phyloP scores from a whole-genome alignment of 2,797 vertebrate species.

The Mus minutoides region DNA sequence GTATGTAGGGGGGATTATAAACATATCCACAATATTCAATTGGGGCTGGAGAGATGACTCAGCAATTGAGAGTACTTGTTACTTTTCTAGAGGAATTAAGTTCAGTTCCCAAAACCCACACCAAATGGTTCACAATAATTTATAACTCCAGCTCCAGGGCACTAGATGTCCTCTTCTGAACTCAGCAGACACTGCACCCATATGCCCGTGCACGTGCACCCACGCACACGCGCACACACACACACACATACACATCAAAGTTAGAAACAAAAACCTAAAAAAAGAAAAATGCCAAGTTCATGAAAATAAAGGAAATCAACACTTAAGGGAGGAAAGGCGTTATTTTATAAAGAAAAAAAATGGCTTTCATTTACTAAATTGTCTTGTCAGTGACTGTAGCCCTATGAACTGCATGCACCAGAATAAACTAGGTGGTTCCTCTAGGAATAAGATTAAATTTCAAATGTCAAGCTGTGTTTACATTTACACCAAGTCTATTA shows the following conservation, averaged over 20 bases:
- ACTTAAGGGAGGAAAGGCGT: neutral
- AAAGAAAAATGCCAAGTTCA: neutral
- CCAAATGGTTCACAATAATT: neutral
- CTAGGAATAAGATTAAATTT: neutral
- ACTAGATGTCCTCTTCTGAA: neutral
- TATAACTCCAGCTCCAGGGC: neutral
- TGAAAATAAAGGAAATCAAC: neutral
- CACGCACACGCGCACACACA: neutral
- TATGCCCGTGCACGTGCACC: neutral
- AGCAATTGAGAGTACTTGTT: neutral
- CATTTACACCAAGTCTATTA: neutral
- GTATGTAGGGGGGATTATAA: neutral
- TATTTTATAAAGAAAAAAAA: neutral
- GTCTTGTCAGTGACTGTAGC: accelerated
- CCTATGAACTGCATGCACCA: accelerated
- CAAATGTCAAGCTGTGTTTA: constrained; percentile 4
- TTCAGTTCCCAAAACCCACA: neutral
- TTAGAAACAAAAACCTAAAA: neutral
- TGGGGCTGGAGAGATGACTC: neutral
- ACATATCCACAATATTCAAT: neutral
- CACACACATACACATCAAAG: neutral
- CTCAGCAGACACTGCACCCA: neutral
- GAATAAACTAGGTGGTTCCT: neutral
- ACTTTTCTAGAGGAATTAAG: neutral
- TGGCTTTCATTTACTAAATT: neutral